phyloP scores from a whole-genome alignment of 2,888 invertebrate genomes.

The Dendrolimus houi region DNA sequence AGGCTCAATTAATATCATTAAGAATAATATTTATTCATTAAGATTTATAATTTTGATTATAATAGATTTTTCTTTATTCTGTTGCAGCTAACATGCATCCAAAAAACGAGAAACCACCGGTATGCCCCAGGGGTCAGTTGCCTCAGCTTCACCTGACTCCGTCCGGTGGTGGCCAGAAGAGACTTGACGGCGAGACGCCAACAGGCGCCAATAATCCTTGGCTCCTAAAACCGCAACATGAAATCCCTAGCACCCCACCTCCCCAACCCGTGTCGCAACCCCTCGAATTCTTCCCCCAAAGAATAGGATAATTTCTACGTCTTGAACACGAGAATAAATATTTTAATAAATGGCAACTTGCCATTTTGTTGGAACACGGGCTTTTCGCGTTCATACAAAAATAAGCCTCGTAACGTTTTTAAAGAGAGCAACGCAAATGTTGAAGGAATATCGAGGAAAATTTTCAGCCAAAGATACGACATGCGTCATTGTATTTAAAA shows the following conservation, averaged over 20 bases:
- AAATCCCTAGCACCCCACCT: slow-evolving; percentile 63
- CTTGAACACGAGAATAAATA: slow-evolving; percentile 25
- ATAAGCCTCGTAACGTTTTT: slow-evolving; percentile 43
- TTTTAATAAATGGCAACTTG: slow-evolving; percentile 56
- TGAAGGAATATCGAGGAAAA: slow-evolving; percentile 26
- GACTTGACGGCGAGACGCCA: slow-evolving; percentile 32
- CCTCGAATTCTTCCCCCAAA: slow-evolving; percentile 54
- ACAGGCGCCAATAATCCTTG: slow-evolving; percentile 41
- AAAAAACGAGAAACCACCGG: slow-evolving; percentile 53
- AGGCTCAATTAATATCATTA: too few species aligned
- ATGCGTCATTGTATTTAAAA: slow-evolving; percentile 24
- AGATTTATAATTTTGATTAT: too few species aligned
- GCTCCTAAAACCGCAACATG: slow-evolving; percentile 59
- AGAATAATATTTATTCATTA: too few species aligned
- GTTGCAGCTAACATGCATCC: slow-evolving; percentile 59
- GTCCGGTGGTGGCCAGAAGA: slow-evolving; percentile 41
- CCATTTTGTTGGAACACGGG: slow-evolving; percentile 55
- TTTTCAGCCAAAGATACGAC: slow-evolving; percentile 26
- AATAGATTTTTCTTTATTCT: slow-evolving; percentile 8
- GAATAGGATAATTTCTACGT: slow-evolving; percentile 48
- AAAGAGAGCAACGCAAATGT: slow-evolving; percentile 43
- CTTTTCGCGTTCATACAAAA: slow-evolving; percentile 54
- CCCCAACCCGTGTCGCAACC: slow-evolving; percentile 51
- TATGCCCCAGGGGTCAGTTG: slow-evolving; percentile 43
- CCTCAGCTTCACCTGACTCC: slow-evolving; percentile 60